Conservation (phyloP, 2,113 vertebrate species). For the Sapayoa aenigma region DNA sequence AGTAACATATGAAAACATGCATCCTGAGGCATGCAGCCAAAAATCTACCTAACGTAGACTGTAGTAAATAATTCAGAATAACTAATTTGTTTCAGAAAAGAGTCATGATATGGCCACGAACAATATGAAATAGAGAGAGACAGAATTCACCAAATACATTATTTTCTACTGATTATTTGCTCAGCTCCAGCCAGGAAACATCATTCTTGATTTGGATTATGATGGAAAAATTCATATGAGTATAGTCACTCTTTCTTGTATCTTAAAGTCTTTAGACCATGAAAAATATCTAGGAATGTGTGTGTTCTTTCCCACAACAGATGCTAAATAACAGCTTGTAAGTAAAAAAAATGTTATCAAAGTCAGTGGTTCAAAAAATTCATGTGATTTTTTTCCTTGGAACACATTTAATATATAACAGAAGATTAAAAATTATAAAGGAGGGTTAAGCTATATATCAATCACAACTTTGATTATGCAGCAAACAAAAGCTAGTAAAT, state of each 20-base stretch:
- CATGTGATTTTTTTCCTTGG: constrained; percentile 47
- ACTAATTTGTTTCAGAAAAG: background rate
- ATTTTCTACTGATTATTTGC: constrained; percentile 32
- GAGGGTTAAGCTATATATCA: constrained; percentile 40
- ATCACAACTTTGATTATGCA: constrained; percentile 39
- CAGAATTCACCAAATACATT: constrained; percentile 28
- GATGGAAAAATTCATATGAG: constrained; percentile 45
- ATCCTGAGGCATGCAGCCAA: background rate
- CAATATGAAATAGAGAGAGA: background rate
- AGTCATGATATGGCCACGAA: background rate
- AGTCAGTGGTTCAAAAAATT: constrained; percentile 52
- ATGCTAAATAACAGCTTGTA: constrained; percentile 70
- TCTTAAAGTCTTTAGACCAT: constrained; percentile 35
- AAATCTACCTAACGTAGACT: background rate
- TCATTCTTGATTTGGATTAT: constrained; percentile 50
- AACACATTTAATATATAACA: constrained; percentile 40
- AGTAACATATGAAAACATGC: background rate
- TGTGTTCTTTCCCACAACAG: constrained; percentile 66
- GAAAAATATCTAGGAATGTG: constrained; percentile 49
- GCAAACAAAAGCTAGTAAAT: constrained; percentile 18
- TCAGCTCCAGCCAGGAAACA: constrained; percentile 42
- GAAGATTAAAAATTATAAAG: constrained; percentile 29
- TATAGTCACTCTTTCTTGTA: constrained; percentile 41
- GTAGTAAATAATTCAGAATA: constrained; percentile 19
- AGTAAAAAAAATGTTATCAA: constrained; percentile 56